phyloP scores from a whole-genome alignment of 2,888 invertebrate genomes.

The Meloe dianella region DNA sequence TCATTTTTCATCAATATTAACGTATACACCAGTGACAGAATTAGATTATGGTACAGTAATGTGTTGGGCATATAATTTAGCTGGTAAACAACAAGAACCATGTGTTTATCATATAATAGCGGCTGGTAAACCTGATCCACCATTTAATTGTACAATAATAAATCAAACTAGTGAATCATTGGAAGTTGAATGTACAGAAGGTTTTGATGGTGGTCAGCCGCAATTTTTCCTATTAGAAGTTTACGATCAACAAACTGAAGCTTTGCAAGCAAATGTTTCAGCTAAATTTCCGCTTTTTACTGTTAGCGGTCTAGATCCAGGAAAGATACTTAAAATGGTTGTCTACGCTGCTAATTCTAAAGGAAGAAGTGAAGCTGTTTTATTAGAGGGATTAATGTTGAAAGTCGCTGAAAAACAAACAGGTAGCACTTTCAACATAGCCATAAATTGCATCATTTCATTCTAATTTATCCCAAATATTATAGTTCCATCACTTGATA shows the following conservation, averaged over 20 bases:
- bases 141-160: slow-evolving; percentile 76
- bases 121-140: slow-evolving; percentile 78
- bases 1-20: slow-evolving; percentile 69
- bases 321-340: slow-evolving; percentile 76
- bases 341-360: slow-evolving; percentile 84
- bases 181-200: slow-evolving; percentile 74
- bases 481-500: slow-evolving; percentile 60
- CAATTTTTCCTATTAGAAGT: slow-evolving; percentile 78
- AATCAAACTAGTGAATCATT: slow-evolving; percentile 81
- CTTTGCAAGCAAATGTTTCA: slow-evolving; percentile 69
- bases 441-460: background rate
- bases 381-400: slow-evolving; percentile 74
- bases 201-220: slow-evolving; percentile 80
- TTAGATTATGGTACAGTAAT: slow-evolving; percentile 76
- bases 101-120: slow-evolving; percentile 78
- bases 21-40: slow-evolving; percentile 77
- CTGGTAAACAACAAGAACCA: slow-evolving; percentile 74
- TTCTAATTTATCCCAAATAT: slow-evolving; percentile 14
- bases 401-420: slow-evolving; percentile 80
- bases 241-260: slow-evolving; percentile 61
- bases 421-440: slow-evolving; percentile 63
- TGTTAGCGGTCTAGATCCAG: slow-evolving; percentile 78
- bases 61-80: slow-evolving; percentile 75
- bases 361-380: slow-evolving; percentile 77
- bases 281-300: slow-evolving; percentile 77